Conservation (phyloP, 1,140 invertebrate species). For the Araneus ventricosus region DNA sequence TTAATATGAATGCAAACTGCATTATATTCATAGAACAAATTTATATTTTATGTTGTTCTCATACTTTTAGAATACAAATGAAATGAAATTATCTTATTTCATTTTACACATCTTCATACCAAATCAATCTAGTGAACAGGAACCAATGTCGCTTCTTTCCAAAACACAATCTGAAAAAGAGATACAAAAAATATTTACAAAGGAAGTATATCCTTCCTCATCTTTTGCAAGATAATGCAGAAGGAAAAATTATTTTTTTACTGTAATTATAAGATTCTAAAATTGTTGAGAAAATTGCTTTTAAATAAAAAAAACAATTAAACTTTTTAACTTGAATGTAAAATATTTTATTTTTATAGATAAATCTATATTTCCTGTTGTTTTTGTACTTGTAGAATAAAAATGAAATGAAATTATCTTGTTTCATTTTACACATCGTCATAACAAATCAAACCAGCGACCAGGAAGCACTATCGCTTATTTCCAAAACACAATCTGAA, state of each 20-base stretch:
- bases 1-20: too few relatives aligned
- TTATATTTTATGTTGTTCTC: too few relatives aligned
- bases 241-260: too few relatives aligned
- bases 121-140: neutral
- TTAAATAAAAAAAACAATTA: too few relatives aligned
- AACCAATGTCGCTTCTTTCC: neutral
- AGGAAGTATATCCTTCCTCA: neutral
- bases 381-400: too few relatives aligned
- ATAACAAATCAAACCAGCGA: neutral
- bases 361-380: too few relatives aligned
- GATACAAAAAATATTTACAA: neutral
- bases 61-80: too few relatives aligned
- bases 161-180: neutral
- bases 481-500: neutral
- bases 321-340: too few relatives aligned
- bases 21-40: too few relatives aligned
- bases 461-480: neutral
- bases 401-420: neutral
- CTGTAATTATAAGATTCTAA: too few relatives aligned
- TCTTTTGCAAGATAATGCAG: conserved; percentile 1
- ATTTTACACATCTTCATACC: neutral
- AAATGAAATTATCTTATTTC: neutral
- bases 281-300: too few relatives aligned
- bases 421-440: neutral
- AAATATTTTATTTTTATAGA: too few relatives aligned